Evolutionary conservation across 2,888 invertebrate species (phyloP).

Genomic region (Heteromyza rotundicornis): DNA sequence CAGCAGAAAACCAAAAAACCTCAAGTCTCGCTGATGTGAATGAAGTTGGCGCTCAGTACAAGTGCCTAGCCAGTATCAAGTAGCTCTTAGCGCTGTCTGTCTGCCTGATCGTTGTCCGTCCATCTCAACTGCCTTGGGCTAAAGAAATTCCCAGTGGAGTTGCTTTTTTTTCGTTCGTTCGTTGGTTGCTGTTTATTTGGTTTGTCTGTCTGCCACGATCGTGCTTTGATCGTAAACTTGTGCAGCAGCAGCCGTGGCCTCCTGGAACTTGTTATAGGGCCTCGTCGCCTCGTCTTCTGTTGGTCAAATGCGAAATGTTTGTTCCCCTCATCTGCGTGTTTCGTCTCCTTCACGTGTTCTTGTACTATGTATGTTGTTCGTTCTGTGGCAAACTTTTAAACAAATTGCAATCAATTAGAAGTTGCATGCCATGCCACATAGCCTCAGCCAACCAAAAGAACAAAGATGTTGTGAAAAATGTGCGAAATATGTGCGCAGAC

Average conservation of each 20-base stretch:
- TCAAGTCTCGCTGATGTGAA: not conserved
- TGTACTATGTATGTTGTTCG: no score
- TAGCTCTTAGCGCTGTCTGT: not conserved
- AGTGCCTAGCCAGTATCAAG: not conserved
- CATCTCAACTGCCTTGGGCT: no score
- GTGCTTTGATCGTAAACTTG: constrained; percentile 31
- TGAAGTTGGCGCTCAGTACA: not conserved
- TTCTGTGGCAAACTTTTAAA: constrained; percentile 20
- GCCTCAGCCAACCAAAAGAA: not conserved
- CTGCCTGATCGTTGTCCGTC: not conserved
- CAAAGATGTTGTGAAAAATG: not conserved
- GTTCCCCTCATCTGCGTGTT: constrained; percentile 18
- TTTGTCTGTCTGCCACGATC: constrained; percentile 24
- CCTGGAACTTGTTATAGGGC: not conserved
- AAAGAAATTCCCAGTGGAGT: constrained; percentile 25
- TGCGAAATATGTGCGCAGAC: not conserved
- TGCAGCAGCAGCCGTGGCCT: not conserved
- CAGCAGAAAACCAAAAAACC: not conserved
- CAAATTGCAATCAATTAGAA: constrained; percentile 43
- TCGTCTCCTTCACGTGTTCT: constrained; percentile 9
- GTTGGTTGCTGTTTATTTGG: constrained; percentile 4
- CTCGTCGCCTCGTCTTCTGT: not conserved
- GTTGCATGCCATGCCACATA: constrained; percentile 21
- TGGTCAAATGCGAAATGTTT: constrained; percentile 9
- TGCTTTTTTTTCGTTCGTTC: constrained; percentile 8